A percentile compares a stretch with the other conserved stretches of the same genome.
Evolutionary conservation across 2,888 invertebrate species (phyloP).

Genomic region (Didymodactylos carnosus): DNA sequence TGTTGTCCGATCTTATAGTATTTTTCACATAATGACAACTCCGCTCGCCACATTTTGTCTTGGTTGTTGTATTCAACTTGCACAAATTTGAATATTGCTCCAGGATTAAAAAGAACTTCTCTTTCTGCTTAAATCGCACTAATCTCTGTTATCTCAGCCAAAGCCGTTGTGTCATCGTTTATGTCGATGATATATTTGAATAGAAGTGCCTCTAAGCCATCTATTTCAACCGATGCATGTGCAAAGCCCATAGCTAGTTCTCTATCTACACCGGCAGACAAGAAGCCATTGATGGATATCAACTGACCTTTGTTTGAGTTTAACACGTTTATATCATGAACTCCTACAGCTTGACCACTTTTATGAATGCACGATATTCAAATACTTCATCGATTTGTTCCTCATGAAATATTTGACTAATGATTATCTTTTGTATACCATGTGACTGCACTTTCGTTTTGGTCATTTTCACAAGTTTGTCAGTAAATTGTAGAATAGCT

Average conservation of each 20-base stretch:
- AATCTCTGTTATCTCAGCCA: neutral
- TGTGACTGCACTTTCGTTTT: neutral
- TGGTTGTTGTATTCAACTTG: neutral
- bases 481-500: neutral
- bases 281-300: neutral
- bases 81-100: neutral
- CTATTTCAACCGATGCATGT: neutral
- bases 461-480: neutral
- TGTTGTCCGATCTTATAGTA: neutral
- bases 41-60: neutral
- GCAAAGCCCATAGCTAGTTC: neutral
- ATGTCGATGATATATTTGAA: neutral
- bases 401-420: neutral
- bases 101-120: neutral
- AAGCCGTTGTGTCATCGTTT: neutral
- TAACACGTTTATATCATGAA: neutral
- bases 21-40: neutral
- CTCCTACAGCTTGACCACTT: neutral
- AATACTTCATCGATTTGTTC: neutral
- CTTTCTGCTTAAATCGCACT: neutral
- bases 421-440: neutral
- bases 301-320: neutral
- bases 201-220: neutral
- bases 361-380: neutral
- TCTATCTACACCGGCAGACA: neutral